Evolutionary conservation across 2,113 vertebrate species (phyloP).

Genomic region (Phocoena phocoena): DNA sequence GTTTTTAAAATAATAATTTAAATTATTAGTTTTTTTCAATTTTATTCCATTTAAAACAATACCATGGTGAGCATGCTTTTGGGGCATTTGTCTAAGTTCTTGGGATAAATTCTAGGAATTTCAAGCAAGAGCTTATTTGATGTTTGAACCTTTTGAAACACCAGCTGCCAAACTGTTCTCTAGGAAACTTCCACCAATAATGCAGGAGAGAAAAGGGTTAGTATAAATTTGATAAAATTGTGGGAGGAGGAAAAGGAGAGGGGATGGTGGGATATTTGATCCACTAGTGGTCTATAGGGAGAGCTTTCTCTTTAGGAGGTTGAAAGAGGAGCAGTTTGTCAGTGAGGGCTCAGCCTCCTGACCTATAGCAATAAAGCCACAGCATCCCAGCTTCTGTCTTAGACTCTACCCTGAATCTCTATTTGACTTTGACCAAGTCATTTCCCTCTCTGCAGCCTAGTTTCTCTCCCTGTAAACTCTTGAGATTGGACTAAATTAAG

Average conservation of each 20-base stretch:
- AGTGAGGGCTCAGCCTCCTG: background rate
- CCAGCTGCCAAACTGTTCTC: background rate
- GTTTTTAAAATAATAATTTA: background rate
- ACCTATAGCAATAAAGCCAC: background rate
- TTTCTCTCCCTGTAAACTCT: background rate
- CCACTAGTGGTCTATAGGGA: background rate
- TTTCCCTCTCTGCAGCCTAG: background rate
- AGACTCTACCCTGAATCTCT: background rate
- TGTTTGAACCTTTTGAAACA: background rate
- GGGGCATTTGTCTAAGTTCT: background rate
- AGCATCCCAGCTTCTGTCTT: background rate
- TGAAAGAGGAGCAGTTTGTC: background rate
- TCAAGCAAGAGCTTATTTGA: background rate
- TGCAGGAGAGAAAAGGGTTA: background rate
- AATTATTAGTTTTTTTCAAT: background rate
- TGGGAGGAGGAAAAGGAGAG: background rate
- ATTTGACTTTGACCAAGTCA: background rate
- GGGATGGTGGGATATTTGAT: background rate
- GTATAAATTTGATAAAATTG: background rate
- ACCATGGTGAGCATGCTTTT: background rate
- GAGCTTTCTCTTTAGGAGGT: background rate
- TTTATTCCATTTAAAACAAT: background rate
- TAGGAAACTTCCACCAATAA: background rate
- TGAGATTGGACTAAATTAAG: background rate
- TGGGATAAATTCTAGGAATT: background rate